Conservation (phyloP, 1,140 invertebrate species). For the Caenorhabditis inopinata region DNA sequence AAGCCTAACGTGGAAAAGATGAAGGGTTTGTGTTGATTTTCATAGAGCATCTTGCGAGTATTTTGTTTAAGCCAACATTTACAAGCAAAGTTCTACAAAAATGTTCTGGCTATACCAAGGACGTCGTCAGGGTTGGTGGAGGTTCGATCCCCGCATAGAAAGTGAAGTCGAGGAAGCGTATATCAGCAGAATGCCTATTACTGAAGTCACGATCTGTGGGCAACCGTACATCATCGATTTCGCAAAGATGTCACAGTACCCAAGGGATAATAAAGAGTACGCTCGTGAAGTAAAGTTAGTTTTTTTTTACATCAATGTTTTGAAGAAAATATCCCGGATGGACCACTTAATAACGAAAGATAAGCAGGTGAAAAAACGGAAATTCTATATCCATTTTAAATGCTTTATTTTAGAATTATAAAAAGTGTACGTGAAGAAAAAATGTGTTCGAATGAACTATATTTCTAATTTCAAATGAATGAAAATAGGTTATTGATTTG, state of each 20-base stretch:
- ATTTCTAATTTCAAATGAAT: no score
- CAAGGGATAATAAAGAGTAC: neutral
- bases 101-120: constrained; percentile 11
- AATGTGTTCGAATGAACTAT: no score
- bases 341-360: no score
- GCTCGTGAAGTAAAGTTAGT: constrained; percentile 12
- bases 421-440: no score
- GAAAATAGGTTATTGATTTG: no score
- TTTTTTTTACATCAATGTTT: no score
- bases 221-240: constrained; percentile 30
- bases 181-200: neutral
- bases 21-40: neutral
- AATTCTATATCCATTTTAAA: no score
- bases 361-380: no score
- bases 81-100: neutral
- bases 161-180: constrained; percentile 16
- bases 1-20: neutral
- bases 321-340: no score
- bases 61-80: neutral
- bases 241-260: neutral
- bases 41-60: neutral
- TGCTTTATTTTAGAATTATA: no score
- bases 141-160: constrained; percentile 22
- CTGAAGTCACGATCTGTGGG: constrained; percentile 30
- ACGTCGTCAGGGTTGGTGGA: constrained; percentile 32